Conservation (phyloP, 2,888 invertebrate genomes). For the Mylabris sibirica region DNA sequence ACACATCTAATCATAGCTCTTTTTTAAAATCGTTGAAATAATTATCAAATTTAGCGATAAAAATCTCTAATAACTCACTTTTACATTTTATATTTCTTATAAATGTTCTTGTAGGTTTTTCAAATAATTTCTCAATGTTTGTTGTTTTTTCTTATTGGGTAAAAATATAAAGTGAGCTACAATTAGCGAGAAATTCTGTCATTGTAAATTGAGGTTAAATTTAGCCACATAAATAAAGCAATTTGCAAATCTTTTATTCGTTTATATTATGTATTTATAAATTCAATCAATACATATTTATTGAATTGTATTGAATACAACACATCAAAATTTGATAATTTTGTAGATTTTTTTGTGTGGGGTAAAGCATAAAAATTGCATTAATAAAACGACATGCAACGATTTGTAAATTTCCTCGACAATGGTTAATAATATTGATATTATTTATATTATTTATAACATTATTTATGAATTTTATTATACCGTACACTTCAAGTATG, state of each 20-base stretch:
- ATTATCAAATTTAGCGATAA: neutral
- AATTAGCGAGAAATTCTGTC: neutral
- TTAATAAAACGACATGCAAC: conserved; percentile 51
- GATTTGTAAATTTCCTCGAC: conserved; percentile 51
- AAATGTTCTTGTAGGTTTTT: too few species aligned
- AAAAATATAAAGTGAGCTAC: neutral
- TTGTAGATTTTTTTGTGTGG: neutral
- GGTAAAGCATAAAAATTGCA: conserved; percentile 45
- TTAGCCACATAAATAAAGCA: neutral
- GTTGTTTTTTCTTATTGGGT: neutral
- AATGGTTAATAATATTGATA: conserved; percentile 50
- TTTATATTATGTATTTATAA: too few species aligned
- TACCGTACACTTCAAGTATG: conserved; percentile 50
- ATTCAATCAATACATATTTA: neutral
- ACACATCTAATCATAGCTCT: neutral
- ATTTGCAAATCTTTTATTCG: neutral
- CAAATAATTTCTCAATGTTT: neutral
- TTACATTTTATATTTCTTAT: neutral
- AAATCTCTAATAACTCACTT: too few species aligned
- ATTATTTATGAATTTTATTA: conserved; percentile 49
- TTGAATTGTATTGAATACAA: neutral
- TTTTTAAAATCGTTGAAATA: neutral
- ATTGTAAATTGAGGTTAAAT: neutral
- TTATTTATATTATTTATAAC: conserved; percentile 43
- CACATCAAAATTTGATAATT: neutral